Evolutionary conservation across 1,140 invertebrate genomes (phyloP).

Genomic region (Sycobia sp.): DNA sequence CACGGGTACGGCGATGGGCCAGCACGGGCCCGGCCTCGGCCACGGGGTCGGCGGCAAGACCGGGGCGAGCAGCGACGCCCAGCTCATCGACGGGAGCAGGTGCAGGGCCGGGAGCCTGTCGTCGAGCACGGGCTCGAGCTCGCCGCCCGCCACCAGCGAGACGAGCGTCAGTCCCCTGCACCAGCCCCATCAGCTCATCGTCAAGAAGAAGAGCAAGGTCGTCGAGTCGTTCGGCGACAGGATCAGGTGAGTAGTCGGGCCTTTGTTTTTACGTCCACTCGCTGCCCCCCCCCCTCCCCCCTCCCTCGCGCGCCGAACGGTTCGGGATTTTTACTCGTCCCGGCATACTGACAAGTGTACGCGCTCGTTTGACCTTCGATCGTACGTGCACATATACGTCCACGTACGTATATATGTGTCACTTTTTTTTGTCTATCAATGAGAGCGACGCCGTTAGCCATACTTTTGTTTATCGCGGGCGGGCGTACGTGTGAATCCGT

Average conservation of each 20-base stretch:
- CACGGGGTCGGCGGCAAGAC: conserved; percentile 73
- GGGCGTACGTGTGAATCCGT: no score
- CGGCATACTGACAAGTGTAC: no score
- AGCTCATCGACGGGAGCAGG: conserved; percentile 56
- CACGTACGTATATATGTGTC: no score
- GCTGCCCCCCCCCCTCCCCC: no score
- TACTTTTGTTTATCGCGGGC: no score
- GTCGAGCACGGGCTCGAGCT: conserved; percentile 71
- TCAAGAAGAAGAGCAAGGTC: conserved; percentile 76
- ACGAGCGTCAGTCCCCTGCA: conserved; percentile 72
- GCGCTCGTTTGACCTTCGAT: no score
- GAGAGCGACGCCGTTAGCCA: no score
- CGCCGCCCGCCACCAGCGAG: conserved; percentile 71
- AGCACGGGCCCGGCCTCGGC: conserved; percentile 59
- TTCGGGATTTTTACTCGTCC: no score
- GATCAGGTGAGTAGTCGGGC: conserved; percentile 69
- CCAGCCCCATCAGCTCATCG: conserved; percentile 64
- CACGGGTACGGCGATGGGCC: conserved; percentile 37
- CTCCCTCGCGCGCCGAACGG: neutral
- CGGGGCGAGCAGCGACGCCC: conserved; percentile 57
- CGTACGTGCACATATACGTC: no score
- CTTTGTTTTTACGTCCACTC: neutral
- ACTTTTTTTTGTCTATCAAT: no score
- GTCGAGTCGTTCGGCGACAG: conserved; percentile 81
- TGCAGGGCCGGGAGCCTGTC: conserved; percentile 70